These are phyloP conservation scores for Neodiprion lecontei DNA, from an alignment of 1,140 invertebrate genomes.

Conservation along the genomic window DNA sequence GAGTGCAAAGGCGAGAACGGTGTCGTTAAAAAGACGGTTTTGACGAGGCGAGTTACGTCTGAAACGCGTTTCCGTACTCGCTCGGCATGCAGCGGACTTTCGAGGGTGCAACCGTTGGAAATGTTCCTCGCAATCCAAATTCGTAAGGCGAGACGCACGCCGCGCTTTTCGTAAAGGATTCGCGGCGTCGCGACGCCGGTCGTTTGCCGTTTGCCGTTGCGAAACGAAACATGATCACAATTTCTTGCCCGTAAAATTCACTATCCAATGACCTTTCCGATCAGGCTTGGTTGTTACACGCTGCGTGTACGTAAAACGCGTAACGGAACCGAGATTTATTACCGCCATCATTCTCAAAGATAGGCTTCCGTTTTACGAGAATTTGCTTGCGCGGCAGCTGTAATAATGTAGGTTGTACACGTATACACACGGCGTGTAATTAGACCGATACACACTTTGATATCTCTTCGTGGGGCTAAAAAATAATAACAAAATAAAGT, in stretches of 20 bases:
- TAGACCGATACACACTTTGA: too few species aligned
- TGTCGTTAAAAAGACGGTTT: neutral
- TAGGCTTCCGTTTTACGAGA: slow-evolving; percentile 3
- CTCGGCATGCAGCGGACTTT: neutral
- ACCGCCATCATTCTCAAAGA: neutral
- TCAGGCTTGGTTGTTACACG: too few species aligned
- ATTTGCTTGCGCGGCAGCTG: neutral
- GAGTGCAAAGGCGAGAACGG: neutral
- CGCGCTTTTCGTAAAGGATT: too few species aligned
- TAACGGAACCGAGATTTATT: neutral
- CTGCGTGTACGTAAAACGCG: neutral
- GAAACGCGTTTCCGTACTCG: neutral
- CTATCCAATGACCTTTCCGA: neutral
- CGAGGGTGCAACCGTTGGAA: neutral
- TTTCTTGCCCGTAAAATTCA: neutral
- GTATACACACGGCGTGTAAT: too few species aligned
- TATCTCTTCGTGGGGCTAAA: too few species aligned
- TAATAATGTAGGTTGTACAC: too few species aligned
- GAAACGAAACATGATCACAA: too few species aligned
- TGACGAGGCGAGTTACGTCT: neutral
- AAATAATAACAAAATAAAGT: too few species aligned
- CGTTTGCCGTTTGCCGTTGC: too few species aligned
- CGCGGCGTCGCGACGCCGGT: too few species aligned
- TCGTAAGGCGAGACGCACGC: neutral
- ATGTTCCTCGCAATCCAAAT: too few species aligned